Evolutionary conservation across 2,888 invertebrate species (phyloP).

Genomic region (Phania funesta): DNA sequence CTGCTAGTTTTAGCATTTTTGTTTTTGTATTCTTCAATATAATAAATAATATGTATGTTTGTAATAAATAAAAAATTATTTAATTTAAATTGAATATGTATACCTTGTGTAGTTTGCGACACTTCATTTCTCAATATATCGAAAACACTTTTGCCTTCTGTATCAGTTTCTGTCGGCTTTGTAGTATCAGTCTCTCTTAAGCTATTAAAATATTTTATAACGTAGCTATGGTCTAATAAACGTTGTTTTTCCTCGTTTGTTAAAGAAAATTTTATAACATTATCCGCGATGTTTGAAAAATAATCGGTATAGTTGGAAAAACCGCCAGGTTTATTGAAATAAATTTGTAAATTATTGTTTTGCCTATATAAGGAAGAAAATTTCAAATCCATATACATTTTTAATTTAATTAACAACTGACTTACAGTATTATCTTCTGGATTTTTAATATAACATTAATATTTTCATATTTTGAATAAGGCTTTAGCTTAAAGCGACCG

Average conservation of each 20-base stretch:
- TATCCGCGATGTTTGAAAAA: constrained; percentile 18
- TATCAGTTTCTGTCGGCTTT: not conserved
- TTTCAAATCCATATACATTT: not conserved
- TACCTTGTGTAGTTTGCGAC: constrained; percentile 7
- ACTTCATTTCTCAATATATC: constrained; percentile 25
- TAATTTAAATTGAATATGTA: not conserved
- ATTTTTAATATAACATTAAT: constrained; percentile 45
- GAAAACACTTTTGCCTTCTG: not conserved
- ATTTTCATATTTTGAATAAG: constrained; percentile 31
- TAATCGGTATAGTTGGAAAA: constrained; percentile 62
- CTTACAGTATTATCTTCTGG: constrained; percentile 65
- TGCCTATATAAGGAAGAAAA: constrained; percentile 34
- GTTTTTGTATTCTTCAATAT: not conserved
- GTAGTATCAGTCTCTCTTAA: not conserved
- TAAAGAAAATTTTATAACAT: constrained; percentile 38
- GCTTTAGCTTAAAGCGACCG: constrained; percentile 47
- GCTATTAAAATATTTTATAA: constrained; percentile 69
- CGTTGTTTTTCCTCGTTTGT: constrained; percentile 63
- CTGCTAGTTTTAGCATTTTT: not conserved
- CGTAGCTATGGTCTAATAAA: constrained; percentile 64
- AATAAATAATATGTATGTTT: not conserved
- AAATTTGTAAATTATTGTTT: constrained; percentile 51
- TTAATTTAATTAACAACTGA: not conserved
- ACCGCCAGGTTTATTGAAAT: constrained; percentile 55
- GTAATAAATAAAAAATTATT: not conserved